Evolutionary conservation across 2,888 invertebrate genomes (phyloP), one percentile per base, ranked within the genome.

Genomic region (Eurytoma adleriae): DNA sequence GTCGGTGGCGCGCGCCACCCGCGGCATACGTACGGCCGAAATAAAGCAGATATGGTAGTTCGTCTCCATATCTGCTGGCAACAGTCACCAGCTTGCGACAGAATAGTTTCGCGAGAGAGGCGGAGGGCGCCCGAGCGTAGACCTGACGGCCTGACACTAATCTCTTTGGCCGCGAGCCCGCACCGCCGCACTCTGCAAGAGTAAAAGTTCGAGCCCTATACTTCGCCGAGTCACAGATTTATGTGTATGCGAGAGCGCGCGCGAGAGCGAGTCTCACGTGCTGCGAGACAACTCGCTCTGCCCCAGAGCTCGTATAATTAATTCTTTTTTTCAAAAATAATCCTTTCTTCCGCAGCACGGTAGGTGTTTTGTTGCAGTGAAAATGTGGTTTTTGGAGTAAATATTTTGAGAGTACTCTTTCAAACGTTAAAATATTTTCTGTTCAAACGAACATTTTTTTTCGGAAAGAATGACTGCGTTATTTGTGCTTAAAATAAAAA

Each of bases 151-250:
- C 79, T 82, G 83, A 80, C 83, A 84, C 84, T 86, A 86, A 86
- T 87, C 84, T 84, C 81, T 84, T 86, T 86, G 85, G 86, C 85
- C 81, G 77, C 82, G 81, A 85, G 84, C 86, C 85, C 82, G 84
- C 80, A 52, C 66, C 52, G 16, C 16, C 80, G 74, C 70, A 57
- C 72, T 40, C 56, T 50, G 62, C 56, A 59, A 66, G 18, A 78
- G 72, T 67, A 68, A 78, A 68, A 76, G 54, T 61, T 59, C 57
- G 59, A 68, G 54, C 52, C 30, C 68, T 67, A 18, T 67, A 30
- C 50, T 20, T 50, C 40, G 71, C 50, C 62, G 30, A 18, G 54
- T 30, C 64, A 64, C 56, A 20, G 64, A 54, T 56, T 57, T 67
- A 67, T 57, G 66, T 74, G 20, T 74, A 56, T 54, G 24, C 24